Conservation (phyloP, 2,797 vertebrate species). For the Alexandromys oeconomus region DNA sequence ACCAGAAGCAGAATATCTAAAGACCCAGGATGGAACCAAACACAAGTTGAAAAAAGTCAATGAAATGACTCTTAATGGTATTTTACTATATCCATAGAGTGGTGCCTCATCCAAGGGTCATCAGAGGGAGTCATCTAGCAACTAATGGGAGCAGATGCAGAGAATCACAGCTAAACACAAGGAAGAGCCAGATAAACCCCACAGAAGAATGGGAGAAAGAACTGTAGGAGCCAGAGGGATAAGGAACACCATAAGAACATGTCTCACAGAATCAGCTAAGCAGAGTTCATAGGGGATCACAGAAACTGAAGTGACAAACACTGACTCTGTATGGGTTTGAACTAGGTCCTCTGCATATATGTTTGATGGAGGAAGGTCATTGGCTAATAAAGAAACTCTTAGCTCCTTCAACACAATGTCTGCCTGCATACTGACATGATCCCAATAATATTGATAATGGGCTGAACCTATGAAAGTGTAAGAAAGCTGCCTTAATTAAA, state of each 20-base stretch:
- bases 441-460: background rate
- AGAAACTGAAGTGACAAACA: background rate
- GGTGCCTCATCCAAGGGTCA: too few species aligned
- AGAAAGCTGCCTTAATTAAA: background rate
- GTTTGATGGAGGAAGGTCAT: too few species aligned
- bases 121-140: background rate
- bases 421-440: background rate
- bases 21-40: background rate
- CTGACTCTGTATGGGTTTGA: background rate
- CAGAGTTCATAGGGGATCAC: background rate
- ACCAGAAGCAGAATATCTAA: background rate
- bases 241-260: background rate
- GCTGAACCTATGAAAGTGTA: background rate
- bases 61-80: background rate
- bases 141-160: background rate
- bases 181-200: background rate
- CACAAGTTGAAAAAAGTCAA: background rate
- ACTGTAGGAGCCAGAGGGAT: background rate
- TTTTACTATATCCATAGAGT: background rate
- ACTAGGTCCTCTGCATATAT: background rate
- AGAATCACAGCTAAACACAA: background rate
- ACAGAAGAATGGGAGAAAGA: background rate
- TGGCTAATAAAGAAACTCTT: background rate
- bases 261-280: background rate
- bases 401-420: background rate